Conservation (phyloP, 2,888 invertebrate genomes). For the Drosophila aldrichi region DNA sequence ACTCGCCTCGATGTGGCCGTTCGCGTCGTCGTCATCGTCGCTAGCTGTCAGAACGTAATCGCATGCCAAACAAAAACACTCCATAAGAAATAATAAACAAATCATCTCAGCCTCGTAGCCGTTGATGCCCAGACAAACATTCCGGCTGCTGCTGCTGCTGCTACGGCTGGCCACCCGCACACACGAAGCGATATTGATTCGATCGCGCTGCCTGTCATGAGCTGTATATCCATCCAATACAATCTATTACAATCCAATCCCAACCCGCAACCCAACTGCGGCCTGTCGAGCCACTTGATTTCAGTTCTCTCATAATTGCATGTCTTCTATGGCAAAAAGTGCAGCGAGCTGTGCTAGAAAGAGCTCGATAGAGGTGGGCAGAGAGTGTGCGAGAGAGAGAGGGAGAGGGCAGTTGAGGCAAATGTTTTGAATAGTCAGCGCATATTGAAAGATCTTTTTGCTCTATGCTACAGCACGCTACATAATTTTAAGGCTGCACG, state of each 20-base stretch:
- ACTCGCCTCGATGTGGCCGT: conserved; percentile 47
- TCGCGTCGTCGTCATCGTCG: conserved; percentile 9
- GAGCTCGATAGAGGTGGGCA: not conserved
- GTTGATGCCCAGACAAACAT: conserved; percentile 57
- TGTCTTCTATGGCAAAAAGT: conserved; percentile 47
- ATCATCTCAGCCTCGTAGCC: conserved; percentile 54
- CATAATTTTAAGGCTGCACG: not conserved
- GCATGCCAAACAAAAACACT: conserved; percentile 80
- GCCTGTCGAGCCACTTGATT: conserved; percentile 72
- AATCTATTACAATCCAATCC: not conserved
- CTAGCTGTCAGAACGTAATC: conserved; percentile 65
- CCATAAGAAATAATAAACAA: conserved; percentile 80
- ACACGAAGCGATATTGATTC: conserved; percentile 71
- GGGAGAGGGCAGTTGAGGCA: not conserved
- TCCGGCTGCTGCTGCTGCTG: conserved; percentile 24
- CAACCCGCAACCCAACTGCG: conserved; percentile 36
- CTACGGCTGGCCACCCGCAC: conserved; percentile 66
- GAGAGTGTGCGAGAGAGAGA: not conserved
- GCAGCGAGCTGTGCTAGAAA: conserved; percentile 13
- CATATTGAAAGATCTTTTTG: conserved; percentile 20
- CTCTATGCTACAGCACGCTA: conserved; percentile 19
- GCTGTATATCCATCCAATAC: conserved; percentile 39
- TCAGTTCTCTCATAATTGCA: conserved; percentile 70
- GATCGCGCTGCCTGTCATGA: conserved; percentile 65
- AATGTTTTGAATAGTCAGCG: conserved; percentile 13